These are phyloP conservation scores for Poicephalus meyeri DNA, from an alignment of 2,113 vertebrate species.

Conservation along the genomic window DNA sequence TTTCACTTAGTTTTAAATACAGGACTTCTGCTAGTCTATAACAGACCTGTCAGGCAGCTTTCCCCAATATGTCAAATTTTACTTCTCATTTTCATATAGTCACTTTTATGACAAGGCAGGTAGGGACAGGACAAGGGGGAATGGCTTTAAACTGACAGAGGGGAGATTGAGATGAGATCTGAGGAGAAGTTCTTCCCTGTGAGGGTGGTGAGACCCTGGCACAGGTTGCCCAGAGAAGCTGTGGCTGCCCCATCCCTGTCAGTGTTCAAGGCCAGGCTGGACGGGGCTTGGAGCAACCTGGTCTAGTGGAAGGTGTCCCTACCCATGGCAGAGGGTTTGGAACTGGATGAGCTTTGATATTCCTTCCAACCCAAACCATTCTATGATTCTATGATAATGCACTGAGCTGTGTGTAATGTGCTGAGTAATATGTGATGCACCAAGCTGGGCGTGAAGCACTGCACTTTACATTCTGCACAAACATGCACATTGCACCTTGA, in stretches of 20 bases:
- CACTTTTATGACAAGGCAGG: neutral
- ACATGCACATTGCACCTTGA: neutral
- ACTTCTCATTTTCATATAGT: no score
- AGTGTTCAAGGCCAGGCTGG: neutral
- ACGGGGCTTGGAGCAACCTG: neutral
- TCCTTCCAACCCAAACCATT: neutral
- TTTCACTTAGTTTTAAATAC: no score
- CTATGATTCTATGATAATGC: neutral
- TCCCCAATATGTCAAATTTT: no score
- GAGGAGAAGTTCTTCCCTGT: neutral
- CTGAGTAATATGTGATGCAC: neutral
- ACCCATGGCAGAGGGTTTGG: neutral
- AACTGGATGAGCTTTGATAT: neutral
- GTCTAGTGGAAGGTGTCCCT: neutral
- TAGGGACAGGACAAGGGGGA: neutral
- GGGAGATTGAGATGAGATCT: neutral
- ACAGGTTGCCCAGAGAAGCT: neutral
- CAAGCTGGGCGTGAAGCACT: neutral
- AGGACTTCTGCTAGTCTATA: no score
- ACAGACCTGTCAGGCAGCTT: no score
- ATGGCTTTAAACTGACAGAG: neutral
- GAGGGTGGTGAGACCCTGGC: no score
- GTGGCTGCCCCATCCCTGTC: neutral
- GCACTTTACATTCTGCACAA: neutral
- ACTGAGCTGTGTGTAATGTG: neutral